Base-by-base conservation (phyloP, 2,888 invertebrate species). In the Sisyra terminalis region DNA sequence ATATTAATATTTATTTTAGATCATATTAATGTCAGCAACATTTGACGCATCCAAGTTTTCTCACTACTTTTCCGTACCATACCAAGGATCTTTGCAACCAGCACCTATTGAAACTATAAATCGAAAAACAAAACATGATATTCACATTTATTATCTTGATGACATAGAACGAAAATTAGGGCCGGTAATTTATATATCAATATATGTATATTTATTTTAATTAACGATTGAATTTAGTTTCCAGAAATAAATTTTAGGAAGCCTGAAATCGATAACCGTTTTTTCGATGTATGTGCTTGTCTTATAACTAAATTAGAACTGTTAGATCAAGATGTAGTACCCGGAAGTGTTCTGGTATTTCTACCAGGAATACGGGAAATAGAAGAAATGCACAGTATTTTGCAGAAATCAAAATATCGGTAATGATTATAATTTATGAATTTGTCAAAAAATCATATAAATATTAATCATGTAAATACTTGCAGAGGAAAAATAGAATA, bases 21-120 rank as follows among this genome's bases (percentile, higher is more conserved):
- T 86, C 1, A 70, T 96, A 40, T 66, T 96, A 2, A 96, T 96
- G 94, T 94, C 93, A 0, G 96, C 96, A 0, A 94, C 96, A 2
- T 79, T 93, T 51, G 75, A 90, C 54, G 71, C 78, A 0, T 61
- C 70, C 2, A 68, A 70, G 47, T 88, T 88, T 63, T 69, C 77
- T 0, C 58, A 73, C 18, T 89, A 89, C 49, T 63, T 78, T 55
- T 60, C 65, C 11, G 56, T 61, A 3, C 66, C 66, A 1, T 52
- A 59, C 10, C 48, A 52, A 34, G 50, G 54, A 14, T 5, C 14
- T 3, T 52, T 60, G 30, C 51, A 60, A 10, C 60, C 64, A 9
- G 73, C 77, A 1, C 79, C 75, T 1, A 59, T 75, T 10, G 53
- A 79, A 47, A 72, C 59, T 51, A 66, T 71, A 38, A 66, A 57